Evolutionary conservation across 2,888 invertebrate genomes (phyloP), one percentile per base, ranked within the genome.

Genomic region (Crocallis elinguaria): DNA sequence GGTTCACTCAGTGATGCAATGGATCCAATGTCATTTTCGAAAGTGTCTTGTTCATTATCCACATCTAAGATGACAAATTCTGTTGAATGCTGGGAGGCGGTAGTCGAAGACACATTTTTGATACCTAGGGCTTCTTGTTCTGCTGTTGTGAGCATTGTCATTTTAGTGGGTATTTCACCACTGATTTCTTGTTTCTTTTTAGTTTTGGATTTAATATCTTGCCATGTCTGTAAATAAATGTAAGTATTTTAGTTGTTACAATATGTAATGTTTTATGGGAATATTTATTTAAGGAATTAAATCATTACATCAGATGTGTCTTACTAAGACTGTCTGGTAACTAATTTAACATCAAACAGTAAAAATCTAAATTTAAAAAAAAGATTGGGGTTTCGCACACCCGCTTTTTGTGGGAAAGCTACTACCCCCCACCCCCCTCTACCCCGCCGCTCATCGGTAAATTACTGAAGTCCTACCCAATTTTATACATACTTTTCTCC

Each of bases 401-500:
- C n/a, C n/a, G n/a, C n/a, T n/a, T n/a, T n/a, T n/a, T n/a, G n/a
- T n/a, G n/a, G n/a, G n/a, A n/a, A n/a, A n/a, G n/a, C n/a, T n/a
- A n/a, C n/a, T n/a, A n/a, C n/a, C n/a, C n/a, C n/a, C n/a, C n/a
- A n/a, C n/a, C n/a, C n/a, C n/a, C n/a, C n/a, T n/a, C n/a, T n/a
- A n/a, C n/a, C n/a, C n/a, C n/a, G n/a, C n/a, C n/a, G n/a, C n/a
- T n/a, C n/a, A n/a, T n/a, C n/a, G n/a, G n/a, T n/a, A n/a, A n/a
- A n/a, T n/a, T n/a, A n/a, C n/a, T n/a, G n/a, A n/a, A n/a, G n/a
- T n/a, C n/a, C n/a, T n/a, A n/a, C n/a, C n/a, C n/a, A n/a, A n/a
- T n/a, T n/a, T n/a, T n/a, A n/a, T n/a, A 58, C 64, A 14, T 74
- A 89, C 90, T 77, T 88, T 90, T 71, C 81, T 77, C 90, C 89